Percentiles rank a stretch among this genome's conserved stretches.
phyloP scores from a whole-genome alignment of 2,113 vertebrate species.

The Callipepla squamata region DNA sequence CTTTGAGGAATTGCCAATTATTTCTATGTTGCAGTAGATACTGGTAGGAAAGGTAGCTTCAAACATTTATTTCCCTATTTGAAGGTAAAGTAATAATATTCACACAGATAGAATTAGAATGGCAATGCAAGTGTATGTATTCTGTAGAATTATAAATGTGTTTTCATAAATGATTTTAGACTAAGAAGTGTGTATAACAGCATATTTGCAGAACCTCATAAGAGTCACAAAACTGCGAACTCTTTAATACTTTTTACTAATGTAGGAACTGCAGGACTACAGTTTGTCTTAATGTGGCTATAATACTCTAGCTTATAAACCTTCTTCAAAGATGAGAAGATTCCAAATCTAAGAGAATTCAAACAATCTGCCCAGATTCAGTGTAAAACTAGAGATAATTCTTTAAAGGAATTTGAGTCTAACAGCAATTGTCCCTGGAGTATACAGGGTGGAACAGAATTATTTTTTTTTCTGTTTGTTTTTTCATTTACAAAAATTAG shows the following conservation, averaged over 20 bases:
- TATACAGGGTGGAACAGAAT: background rate
- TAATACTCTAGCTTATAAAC: background rate
- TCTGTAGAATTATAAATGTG: background rate
- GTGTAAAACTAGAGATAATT: background rate
- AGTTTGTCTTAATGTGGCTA: background rate
- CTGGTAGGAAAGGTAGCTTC: background rate
- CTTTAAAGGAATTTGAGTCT: background rate
- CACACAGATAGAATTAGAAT: background rate
- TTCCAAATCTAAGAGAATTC: background rate
- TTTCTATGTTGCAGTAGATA: background rate
- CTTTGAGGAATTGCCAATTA: background rate
- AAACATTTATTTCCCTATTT: background rate
- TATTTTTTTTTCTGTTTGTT: background rate
- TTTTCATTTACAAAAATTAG: background rate
- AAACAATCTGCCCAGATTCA: background rate
- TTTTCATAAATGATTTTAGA: background rate
- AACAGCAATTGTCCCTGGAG: background rate
- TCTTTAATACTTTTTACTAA: background rate
- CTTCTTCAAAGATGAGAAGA: background rate
- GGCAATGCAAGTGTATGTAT: background rate
- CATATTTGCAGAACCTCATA: background rate
- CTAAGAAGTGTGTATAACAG: background rate
- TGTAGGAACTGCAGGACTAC: background rate
- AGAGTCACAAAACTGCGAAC: background rate
- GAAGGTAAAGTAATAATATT: background rate